Percentiles rank a stretch among this genome's conserved stretches.
These are phyloP conservation scores for Apodemia hepburni DNA, from an alignment of 2,888 invertebrate genomes.

Conservation along the genomic window DNA sequence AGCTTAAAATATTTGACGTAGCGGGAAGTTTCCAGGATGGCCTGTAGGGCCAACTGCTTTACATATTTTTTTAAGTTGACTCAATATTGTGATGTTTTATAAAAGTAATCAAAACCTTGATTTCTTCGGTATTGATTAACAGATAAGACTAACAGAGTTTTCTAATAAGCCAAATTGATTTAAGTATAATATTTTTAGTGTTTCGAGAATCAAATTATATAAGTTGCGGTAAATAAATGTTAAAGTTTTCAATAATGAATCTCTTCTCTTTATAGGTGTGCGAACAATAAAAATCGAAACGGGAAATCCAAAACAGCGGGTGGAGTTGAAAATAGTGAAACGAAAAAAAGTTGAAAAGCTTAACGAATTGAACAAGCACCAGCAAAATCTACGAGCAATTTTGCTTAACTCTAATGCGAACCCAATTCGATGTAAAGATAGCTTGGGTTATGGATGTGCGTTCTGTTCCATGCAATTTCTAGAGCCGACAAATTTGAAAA, in stretches of 20 bases:
- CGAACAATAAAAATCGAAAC: conserved; percentile 37
- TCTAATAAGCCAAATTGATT: too few relatives aligned
- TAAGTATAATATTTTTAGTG: too few relatives aligned
- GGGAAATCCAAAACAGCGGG: conserved; percentile 32
- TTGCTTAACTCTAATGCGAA: conserved; percentile 50
- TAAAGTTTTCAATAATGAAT: conserved; percentile 25
- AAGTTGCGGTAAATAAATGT: background rate
- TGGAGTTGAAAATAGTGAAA: conserved; percentile 41
- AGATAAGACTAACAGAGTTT: too few relatives aligned
- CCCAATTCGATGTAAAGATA: conserved; percentile 45
- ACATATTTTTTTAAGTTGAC: too few relatives aligned
- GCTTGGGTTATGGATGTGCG: conserved; percentile 46
- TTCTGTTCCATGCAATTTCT: conserved; percentile 44
- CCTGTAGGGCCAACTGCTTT: too few relatives aligned
- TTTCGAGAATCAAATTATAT: too few relatives aligned
- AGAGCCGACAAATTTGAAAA: conserved; percentile 43
- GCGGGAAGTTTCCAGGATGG: too few relatives aligned
- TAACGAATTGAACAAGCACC: conserved; percentile 39
- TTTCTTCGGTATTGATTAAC: too few relatives aligned
- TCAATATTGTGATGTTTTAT: too few relatives aligned
- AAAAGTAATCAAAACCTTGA: too few relatives aligned
- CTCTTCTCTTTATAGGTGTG: conserved; percentile 50
- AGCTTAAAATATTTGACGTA: too few relatives aligned
- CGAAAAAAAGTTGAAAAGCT: conserved; percentile 28
- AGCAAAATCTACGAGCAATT: conserved; percentile 43